Base-by-base conservation (phyloP, 35 echinoderm and acorn worm species). In the Stichopus chloronotus region DNA sequence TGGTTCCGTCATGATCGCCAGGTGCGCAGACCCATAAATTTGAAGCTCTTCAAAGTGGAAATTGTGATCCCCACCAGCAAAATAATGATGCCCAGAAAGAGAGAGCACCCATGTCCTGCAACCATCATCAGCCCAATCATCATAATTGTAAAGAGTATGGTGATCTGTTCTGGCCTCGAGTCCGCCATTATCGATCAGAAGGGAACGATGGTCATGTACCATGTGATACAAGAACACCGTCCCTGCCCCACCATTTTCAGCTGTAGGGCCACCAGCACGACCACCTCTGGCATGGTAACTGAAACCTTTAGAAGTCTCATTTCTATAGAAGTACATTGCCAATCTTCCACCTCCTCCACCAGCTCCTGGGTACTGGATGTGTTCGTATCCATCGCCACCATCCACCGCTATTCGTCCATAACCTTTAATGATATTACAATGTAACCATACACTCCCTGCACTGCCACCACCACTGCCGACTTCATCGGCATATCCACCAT, bases 21-120 rank as follows among this genome's bases (percentile, higher is more conserved):
- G 88, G 57, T 98, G 92, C 19, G 96, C 96, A 77, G 88, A 83
- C 20, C 96, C 96, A 81, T 98, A 95, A 9, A 98, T 88, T 72
- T 98, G 96, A 8, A 98, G 90, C 84, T 98, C 96, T 90, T 98
- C 96, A 94, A 98, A 98, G 59, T 95, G 94, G 52, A 94, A 98
- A 65, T 92, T 83, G 69, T 94, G 91, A 8, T 92, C 92, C 4
- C 94, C 94, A 89, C 93, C 93, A 16, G 96, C 96, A 92, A 98
- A 95, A 43, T 93, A 87, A 72, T 98, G 94, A 57, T 80, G 88
- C 55, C 96, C 96, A 61, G 96, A 98, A 61, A 94, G 90, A n/a
- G 96, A 92, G 63, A 98, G 87, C 52, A 98, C 92, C 96, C 96
- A 98, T 5, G 96, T 95, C 53, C 96, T 72, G 78, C 96, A 98